phyloP scores from a whole-genome alignment of 2,113 vertebrate genomes.

The Otus sunia region DNA sequence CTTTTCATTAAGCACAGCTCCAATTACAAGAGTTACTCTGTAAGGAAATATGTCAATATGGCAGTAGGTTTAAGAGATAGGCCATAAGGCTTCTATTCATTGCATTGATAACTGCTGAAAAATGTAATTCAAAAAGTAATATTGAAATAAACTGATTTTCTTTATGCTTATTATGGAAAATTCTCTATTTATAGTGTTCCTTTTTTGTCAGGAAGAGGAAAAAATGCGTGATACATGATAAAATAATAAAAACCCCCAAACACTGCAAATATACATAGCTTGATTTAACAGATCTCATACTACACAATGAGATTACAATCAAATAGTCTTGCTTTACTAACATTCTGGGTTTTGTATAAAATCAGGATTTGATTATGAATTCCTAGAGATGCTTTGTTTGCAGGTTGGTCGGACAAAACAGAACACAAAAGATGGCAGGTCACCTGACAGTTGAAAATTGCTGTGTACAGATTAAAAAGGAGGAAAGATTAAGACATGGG shows the following conservation, averaged over 20 bases:
- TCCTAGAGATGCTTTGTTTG: not conserved
- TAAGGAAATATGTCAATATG: not conserved
- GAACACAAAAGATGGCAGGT: not conserved
- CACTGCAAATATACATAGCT: not conserved
- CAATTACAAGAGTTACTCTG: not conserved
- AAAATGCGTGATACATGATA: not conserved
- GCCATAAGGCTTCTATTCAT: not conserved
- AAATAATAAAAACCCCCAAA: not conserved
- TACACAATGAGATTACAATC: not conserved
- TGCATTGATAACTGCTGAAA: not conserved
- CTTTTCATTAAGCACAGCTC: not conserved
- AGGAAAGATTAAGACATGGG: not conserved
- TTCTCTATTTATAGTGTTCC: rapidly evolving
- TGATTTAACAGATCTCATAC: not conserved
- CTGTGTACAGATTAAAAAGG: not conserved
- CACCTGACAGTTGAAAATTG: not conserved
- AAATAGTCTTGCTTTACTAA: not conserved
- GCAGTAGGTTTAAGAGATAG: not conserved
- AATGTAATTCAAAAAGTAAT: not conserved
- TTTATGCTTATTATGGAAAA: not conserved
- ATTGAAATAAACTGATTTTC: not conserved
- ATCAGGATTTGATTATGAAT: not conserved
- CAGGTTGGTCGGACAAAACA: not conserved
- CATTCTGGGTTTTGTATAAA: not conserved
- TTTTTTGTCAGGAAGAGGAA: not conserved